These are phyloP conservation scores for Andrena flavipes DNA, from an alignment of 2,888 invertebrate species.

Conservation along the genomic window DNA sequence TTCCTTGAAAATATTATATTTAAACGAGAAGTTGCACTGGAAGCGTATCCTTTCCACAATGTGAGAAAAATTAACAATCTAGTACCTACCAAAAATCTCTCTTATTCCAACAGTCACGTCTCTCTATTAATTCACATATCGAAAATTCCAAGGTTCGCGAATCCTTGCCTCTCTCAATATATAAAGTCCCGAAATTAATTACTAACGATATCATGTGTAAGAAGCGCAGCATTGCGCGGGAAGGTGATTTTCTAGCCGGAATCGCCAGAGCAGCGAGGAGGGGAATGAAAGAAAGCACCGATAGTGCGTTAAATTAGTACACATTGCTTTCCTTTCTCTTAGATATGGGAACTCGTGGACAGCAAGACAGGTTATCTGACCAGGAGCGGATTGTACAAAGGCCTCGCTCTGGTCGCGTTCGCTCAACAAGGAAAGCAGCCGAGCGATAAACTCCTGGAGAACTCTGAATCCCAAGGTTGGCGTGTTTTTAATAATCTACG, in stretches of 20 bases:
- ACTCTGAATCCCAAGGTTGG: slow-evolving; percentile 84
- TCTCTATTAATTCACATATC: too few species aligned
- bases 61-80: too few species aligned
- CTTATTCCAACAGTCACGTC: too few species aligned
- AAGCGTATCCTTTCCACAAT: too few species aligned
- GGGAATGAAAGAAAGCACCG: neutral
- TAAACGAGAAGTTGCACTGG: too few species aligned
- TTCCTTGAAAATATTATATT: too few species aligned
- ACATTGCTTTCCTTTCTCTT: slow-evolving; percentile 19
- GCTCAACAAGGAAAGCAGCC: slow-evolving; percentile 87
- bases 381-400: slow-evolving; percentile 86
- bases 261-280: neutral
- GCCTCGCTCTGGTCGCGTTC: slow-evolving; percentile 86
- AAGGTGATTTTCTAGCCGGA: neutral
- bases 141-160: neutral
- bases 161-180: neutral
- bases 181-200: neutral
- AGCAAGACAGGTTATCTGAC: slow-evolving; percentile 85
- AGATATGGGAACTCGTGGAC: slow-evolving; percentile 87
- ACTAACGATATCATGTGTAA: neutral
- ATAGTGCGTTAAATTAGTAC: neutral
- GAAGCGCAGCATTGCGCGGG: neutral
- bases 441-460: slow-evolving; percentile 86
- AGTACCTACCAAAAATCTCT: too few species aligned
- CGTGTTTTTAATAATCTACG: neutral